Percentiles rank a stretch among this genome's conserved stretches.
phyloP scores from a whole-genome alignment of 2,797 vertebrate genomes.

The Halcyon leucocephala region DNA sequence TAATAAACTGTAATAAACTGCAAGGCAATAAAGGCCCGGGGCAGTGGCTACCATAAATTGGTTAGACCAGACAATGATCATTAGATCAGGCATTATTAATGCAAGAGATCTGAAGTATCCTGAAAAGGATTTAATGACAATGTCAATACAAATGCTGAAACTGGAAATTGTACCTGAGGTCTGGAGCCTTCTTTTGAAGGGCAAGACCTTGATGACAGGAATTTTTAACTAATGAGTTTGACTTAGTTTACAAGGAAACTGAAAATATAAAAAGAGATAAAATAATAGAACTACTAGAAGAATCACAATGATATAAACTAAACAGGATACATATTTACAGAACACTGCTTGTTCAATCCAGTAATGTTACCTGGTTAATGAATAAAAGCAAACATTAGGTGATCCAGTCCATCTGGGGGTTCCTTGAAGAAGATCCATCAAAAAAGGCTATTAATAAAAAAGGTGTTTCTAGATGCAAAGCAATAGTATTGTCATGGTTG shows the following conservation, averaged over 20 bases:
- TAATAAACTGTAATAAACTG: not conserved
- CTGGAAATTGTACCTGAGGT: not conserved
- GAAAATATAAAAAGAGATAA: not conserved
- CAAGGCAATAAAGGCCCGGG: not conserved
- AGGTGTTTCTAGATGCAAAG: not conserved
- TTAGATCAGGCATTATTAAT: not conserved
- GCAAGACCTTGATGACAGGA: not conserved
- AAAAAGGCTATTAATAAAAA: not conserved
- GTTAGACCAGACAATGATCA: not conserved
- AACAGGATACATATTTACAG: not conserved
- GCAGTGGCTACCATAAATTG: not conserved
- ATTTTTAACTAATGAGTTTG: not conserved
- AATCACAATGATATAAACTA: not conserved
- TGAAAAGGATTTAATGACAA: not conserved
- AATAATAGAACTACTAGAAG: not conserved
- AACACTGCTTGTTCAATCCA: not conserved
- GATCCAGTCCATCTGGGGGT: not conserved
- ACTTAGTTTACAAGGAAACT: not conserved
- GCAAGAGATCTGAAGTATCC: not conserved
- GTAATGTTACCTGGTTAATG: not conserved
- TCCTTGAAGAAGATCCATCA: not conserved
- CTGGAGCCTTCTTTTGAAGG: not conserved
- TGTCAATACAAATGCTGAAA: not conserved
- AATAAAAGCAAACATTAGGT: not conserved
- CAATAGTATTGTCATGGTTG: not conserved